Base-by-base conservation (phyloP, 2,888 invertebrate genomes). In the Notocelia uddmanniana region DNA sequence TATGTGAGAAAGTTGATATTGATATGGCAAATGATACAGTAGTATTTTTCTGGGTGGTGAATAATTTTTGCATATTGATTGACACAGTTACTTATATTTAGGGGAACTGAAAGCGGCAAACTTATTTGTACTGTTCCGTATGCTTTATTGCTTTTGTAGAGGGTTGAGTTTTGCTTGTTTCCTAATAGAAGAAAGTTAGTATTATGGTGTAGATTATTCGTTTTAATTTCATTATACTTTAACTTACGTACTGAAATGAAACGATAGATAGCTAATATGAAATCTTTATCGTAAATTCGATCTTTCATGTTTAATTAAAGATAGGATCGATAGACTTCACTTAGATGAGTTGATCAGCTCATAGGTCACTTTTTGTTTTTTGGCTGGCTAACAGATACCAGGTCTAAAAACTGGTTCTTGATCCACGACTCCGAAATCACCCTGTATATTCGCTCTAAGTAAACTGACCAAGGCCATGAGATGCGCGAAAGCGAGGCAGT, bases 61-160 rank as follows among this genome's bases (percentile, higher is more conserved):
- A 71, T 71, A 59, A 34, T 67, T 67, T 71, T 71, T 59, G 21
- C 68, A 58, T 54, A 68, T 59, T 64, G 55, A 74, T 71, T 74
- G 68, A 70, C 31, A 64, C 58, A 66, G 58, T 48, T n/a, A 60
- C 48, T 34, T 34, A 18, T 45, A 23, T 37, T 48, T 34, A 31
- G 59, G 37, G 50, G 31, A 48, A 6, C 34, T 9, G 66, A 45
- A 19, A 45, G 41, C 26, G 18, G 18, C 55, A n/a, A 63, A 52
- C 34, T 63, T 52, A 64, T 54, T 54, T 54, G 15, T 64, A 9
- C 50, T 3, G 19, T 34, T 0, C 2, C 9, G 19, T 5, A 5
- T 15, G 19, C 10, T 9, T 21, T 50, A 52, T 52, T 63, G 9
- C 34, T 13, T 15, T 52, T 2, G 15, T 0, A 1, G 9, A 52